Evolutionary conservation across 2,113 vertebrate genomes (phyloP).

Genomic region (Atractosteus spatula): DNA sequence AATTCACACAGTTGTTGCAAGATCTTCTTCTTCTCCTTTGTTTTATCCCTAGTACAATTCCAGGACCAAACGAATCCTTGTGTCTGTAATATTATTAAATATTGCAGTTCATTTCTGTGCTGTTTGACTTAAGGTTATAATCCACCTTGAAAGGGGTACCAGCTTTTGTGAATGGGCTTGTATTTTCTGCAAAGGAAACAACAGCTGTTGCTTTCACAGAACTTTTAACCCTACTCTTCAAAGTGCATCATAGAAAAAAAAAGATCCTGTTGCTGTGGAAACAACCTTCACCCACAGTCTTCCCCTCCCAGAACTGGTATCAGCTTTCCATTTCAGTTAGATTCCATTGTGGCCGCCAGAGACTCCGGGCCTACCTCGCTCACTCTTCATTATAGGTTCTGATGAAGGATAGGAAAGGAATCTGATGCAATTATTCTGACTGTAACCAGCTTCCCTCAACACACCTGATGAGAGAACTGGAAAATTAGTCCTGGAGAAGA

Average conservation of each 20-base stretch:
- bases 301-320: slow-evolving; percentile 60
- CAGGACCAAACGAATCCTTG: too few species aligned
- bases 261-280: slow-evolving; percentile 66
- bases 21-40: too few species aligned
- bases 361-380: slow-evolving; percentile 56
- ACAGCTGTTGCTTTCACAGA: slow-evolving; percentile 93
- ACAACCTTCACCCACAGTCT: slow-evolving; percentile 57
- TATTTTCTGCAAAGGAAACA: slow-evolving; percentile 65
- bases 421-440: slow-evolving; percentile 63
- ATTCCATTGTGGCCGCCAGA: slow-evolving; percentile 54
- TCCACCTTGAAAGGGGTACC: slow-evolving; percentile 50
- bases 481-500: slow-evolving; percentile 59
- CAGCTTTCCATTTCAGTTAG: slow-evolving; percentile 67
- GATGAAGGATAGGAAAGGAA: slow-evolving; percentile 76
- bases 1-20: too few species aligned
- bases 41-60: too few species aligned
- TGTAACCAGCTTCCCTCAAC: slow-evolving; percentile 51
- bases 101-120: slow-evolving; percentile 29
- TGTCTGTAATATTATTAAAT: too few species aligned
- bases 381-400: slow-evolving; percentile 66
- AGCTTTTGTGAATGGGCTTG: slow-evolving; percentile 53
- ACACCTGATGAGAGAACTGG: slow-evolving; percentile 73
- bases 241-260: slow-evolving; percentile 64
- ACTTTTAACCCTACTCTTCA: slow-evolving; percentile 75
- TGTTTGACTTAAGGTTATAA: slow-evolving; percentile 42